A percentile compares a stretch with the other conserved stretches of the same genome.
Conservation (phyloP, 2,888 invertebrate genomes). For the Drosophila prostipennis region DNA sequence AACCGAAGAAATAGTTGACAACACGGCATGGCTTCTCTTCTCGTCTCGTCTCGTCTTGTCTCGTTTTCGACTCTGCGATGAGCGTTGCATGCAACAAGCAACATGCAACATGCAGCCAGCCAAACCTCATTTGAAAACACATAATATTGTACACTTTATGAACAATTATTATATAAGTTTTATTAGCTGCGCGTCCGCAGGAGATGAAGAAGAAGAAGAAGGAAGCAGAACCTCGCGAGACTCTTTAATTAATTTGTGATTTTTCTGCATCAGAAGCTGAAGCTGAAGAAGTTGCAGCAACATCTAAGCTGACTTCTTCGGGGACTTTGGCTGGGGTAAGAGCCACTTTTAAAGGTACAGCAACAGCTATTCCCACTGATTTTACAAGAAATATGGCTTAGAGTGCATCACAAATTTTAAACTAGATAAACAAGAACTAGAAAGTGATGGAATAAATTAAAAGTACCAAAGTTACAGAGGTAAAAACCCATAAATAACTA, state of each 20-base stretch:
- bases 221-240: slow-evolving; percentile 20
- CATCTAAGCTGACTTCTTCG: slow-evolving; percentile 1
- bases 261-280: slow-evolving; percentile 60
- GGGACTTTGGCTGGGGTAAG: background rate
- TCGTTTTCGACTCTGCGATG: slow-evolving; percentile 6
- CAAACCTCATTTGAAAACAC: slow-evolving; percentile 81
- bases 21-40: slow-evolving; percentile 72
- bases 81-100: slow-evolving; percentile 62
- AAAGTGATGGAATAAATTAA: too few species aligned
- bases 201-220: slow-evolving; percentile 21
- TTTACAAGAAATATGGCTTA: background rate
- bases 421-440: too few species aligned
- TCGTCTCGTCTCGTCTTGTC: slow-evolving; percentile 45
- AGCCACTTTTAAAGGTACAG: slow-evolving; percentile 7
- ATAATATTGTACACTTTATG: slow-evolving; percentile 83
- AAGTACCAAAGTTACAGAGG: too few species aligned
- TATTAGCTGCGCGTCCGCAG: slow-evolving; percentile 65
- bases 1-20: slow-evolving; percentile 84
- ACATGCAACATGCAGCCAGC: slow-evolving; percentile 42
- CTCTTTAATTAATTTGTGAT: slow-evolving; percentile 82
- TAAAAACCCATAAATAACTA: background rate
- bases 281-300: slow-evolving; percentile 1
- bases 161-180: slow-evolving; percentile 84
- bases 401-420: background rate
- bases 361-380: background rate